A percentile compares a stretch with the other conserved stretches of the same genome.
Conservation (phyloP, 2,113 vertebrate species). For the Raphicerus campestris region DNA sequence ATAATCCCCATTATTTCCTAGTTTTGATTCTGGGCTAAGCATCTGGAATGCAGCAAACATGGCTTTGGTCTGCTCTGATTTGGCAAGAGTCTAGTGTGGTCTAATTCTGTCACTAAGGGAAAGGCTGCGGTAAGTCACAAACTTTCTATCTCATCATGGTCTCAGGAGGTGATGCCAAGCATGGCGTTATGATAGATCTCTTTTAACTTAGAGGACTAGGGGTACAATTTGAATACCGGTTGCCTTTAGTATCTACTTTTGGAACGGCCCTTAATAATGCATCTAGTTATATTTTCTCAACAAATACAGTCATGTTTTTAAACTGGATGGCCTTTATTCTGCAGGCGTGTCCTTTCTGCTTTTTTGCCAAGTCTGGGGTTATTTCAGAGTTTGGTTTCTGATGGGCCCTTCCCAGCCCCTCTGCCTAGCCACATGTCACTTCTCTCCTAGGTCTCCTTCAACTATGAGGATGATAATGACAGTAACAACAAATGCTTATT, state of each 20-base stretch:
- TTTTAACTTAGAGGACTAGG: background rate
- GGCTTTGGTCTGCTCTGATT: background rate
- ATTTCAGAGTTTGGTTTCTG: background rate
- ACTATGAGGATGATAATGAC: background rate
- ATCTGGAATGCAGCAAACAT: background rate
- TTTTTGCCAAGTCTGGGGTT: background rate
- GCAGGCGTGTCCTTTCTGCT: background rate
- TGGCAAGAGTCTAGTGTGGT: background rate
- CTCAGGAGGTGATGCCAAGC: background rate
- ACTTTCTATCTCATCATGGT: background rate
- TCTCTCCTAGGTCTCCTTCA: background rate
- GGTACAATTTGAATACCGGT: background rate
- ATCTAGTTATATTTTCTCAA: background rate
- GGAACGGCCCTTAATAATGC: background rate
- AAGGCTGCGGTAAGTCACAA: background rate
- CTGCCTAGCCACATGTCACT: background rate
- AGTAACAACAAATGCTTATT: background rate
- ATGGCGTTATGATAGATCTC: background rate
- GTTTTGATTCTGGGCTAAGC: background rate
- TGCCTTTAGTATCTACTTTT: background rate
- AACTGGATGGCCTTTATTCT: background rate
- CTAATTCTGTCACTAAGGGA: background rate
- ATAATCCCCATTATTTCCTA: background rate
- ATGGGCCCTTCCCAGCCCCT: background rate
- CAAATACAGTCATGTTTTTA: background rate